Evolutionary conservation across 2,797 vertebrate species (phyloP).

Genomic region (Cossypha heuglini): DNA sequence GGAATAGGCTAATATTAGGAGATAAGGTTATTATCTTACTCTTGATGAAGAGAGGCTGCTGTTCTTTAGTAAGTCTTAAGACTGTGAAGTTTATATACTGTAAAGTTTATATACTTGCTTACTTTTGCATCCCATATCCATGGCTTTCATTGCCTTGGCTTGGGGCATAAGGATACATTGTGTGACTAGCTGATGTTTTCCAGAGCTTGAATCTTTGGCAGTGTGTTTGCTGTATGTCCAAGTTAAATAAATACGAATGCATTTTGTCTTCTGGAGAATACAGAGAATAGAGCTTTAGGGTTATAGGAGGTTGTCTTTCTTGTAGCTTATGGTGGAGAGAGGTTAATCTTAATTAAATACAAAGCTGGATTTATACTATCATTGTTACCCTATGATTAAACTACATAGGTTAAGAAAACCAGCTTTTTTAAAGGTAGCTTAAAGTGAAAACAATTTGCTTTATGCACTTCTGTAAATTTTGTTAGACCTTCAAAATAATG

Average conservation of each 20-base stretch:
- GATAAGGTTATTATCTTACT: neutral
- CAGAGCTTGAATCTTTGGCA: constrained; percentile 45
- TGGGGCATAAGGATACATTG: neutral
- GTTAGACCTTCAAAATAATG: neutral
- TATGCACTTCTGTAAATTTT: neutral
- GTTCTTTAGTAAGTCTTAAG: neutral
- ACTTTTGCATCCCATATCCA: neutral
- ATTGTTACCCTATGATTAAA: neutral
- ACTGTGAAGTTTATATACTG: neutral
- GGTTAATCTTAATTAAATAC: constrained; percentile 26
- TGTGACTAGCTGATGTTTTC: constrained; percentile 39
- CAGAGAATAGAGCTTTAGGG: neutral
- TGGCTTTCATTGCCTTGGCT: neutral
- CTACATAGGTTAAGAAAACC: neutral
- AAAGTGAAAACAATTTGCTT: neutral
- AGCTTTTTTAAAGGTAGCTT: neutral
- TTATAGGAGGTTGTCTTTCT: constrained; percentile 9
- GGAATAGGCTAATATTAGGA: neutral
- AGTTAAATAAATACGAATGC: constrained; percentile 49
- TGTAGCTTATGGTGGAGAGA: constrained; percentile 25
- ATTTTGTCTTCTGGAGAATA: constrained; percentile 61
- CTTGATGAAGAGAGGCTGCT: neutral
- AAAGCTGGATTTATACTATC: constrained; percentile 2
- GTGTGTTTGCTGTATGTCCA: constrained; percentile 11
- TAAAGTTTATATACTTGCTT: neutral